Percentiles rank a stretch among this genome's conserved stretches.
These are phyloP conservation scores for Aeoliscus strigatus DNA, from an alignment of 2,797 vertebrate species.

Conservation along the genomic window DNA sequence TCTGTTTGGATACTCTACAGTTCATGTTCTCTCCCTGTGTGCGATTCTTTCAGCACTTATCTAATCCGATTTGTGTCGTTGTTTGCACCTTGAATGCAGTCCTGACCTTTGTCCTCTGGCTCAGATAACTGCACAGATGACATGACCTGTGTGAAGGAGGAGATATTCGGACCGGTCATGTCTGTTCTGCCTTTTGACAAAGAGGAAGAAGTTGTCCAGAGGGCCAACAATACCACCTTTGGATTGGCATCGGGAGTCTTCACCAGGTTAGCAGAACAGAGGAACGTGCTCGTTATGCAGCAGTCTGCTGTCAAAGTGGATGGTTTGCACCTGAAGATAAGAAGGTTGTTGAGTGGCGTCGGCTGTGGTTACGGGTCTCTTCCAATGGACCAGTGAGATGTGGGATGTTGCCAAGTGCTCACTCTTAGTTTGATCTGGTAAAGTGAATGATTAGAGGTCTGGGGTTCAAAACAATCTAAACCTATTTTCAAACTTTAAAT, in stretches of 20 bases:
- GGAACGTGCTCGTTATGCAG: no score
- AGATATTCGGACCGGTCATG: constrained; percentile 98
- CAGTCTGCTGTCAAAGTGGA: no score
- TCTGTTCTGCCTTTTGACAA: constrained; percentile 90
- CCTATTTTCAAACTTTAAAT: no score
- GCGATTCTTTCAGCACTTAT: background rate
- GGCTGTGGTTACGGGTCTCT: background rate
- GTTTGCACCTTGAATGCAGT: background rate
- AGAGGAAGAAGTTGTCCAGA: constrained; percentile 85
- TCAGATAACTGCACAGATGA: constrained; percentile 89
- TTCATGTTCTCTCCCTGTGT: no score
- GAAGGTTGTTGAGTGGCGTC: background rate
- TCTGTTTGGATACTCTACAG: background rate
- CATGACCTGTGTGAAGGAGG: constrained; percentile 94
- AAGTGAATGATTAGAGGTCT: no score
- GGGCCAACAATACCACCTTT: constrained; percentile 87
- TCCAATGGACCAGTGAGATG: background rate
- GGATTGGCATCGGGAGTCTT: constrained; percentile 95
- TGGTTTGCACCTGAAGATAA: background rate
- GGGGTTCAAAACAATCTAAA: no score
- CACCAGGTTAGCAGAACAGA: constrained; percentile 81
- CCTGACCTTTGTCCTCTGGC: background rate
- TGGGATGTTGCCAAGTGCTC: no score
- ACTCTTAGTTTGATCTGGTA: no score
- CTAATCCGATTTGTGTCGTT: background rate